Percentiles rank a stretch among this genome's conserved stretches.
These are phyloP conservation scores for Crax fasciolata DNA, from an alignment of 2,797 vertebrate genomes.

Conservation along the genomic window DNA sequence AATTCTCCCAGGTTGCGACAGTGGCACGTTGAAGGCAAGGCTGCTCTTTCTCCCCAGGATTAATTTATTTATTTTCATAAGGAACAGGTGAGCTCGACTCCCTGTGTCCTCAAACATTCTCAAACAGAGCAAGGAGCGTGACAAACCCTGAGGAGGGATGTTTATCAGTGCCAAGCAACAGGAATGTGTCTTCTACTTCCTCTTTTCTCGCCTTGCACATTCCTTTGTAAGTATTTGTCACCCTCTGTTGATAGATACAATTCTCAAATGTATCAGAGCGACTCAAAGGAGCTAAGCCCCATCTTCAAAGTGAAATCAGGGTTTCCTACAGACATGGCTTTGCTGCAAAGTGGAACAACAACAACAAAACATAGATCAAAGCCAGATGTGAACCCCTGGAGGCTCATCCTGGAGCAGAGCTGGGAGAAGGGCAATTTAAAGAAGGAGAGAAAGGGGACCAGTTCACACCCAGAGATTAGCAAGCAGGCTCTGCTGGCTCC, in stretches of 20 bases:
- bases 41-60: not conserved
- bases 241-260: conserved; percentile 37
- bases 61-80: not conserved
- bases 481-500: accelerated
- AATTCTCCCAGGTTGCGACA: not conserved
- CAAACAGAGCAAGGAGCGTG: not conserved
- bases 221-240: conserved; percentile 31
- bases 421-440: not conserved
- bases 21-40: not conserved
- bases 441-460: not conserved
- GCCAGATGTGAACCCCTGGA: not conserved
- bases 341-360: not conserved
- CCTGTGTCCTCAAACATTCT: not conserved
- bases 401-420: not conserved
- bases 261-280: conserved; percentile 17
- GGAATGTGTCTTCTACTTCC: not conserved
- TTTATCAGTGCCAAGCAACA: not conserved
- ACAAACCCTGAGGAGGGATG: not conserved
- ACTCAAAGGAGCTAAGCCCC: not conserved
- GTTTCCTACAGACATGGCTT: not conserved
- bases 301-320: not conserved
- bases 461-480: not conserved
- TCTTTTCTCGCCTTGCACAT: not conserved
- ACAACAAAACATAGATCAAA: not conserved
- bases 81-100: not conserved